Base-by-base conservation (phyloP, 2,888 invertebrate genomes). In the Oscheius sp. region DNA sequence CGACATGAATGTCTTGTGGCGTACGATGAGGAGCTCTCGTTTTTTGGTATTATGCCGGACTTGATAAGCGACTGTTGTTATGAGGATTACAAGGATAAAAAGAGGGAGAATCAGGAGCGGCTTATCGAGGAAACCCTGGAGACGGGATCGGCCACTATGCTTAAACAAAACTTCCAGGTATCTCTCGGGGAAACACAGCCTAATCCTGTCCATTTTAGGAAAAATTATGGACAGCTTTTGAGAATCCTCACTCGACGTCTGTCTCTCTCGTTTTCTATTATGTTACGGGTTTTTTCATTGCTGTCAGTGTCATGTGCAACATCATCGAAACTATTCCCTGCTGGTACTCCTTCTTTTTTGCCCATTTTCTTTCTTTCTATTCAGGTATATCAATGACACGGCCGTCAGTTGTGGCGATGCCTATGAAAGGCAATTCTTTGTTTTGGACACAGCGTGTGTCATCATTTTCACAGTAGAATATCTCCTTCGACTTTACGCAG, bases 381-480 rank as follows among this genome's bases (percentile, higher is more conserved):
- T 18, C 61, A 78, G 76, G 63, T 81, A 83, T 56, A 66, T 77
- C n/a, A 72, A 77, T 56, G 77, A 79, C 61, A 52, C 56, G 53
- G 45, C 85, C 18, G 85, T 85, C 9, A 94, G 96, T 7, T 99
- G 98, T 90, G 99, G 99, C 71, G 98, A 98, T 90, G 93, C 95
- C 79, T 99, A 96, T 91, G 95, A 96, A 91, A 77, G 82, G 58
- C 87, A 87, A 74, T 88, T 88, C 73, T 99, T 99, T 92, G 99
- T 98, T 90, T 91, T 99, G 90, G 96, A 99, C 91, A 99, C 99
- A 25, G 99, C 99, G 78, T 99, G 99, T 91, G 99, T 99, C 85
- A 98, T 99, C 95, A 99, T 99, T 84, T 99, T 99, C 92, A 98
- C 98, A 21, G 95, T 96, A 56, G 98, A 99, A 90, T 99, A 99